Evolutionary conservation across 2,797 vertebrate species (phyloP), one percentile per base, ranked within the genome.

Genomic region (Anguilla pacifica): DNA sequence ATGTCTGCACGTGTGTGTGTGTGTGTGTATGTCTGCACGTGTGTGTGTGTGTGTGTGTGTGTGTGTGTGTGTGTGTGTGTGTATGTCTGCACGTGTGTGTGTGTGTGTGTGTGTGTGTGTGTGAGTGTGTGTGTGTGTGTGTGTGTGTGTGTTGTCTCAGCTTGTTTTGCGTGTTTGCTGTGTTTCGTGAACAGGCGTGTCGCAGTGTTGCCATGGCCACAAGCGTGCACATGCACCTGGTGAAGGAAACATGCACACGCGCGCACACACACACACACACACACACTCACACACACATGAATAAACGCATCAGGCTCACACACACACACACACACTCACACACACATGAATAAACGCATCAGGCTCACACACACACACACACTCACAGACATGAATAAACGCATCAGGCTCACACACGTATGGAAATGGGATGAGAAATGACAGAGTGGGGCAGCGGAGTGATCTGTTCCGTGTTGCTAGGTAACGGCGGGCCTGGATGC

Each of bases 401-500:
- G 15, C 39, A 46, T 79, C 22, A 79, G 74, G 15, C 17, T 35
- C 72, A 77, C 72, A 79, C 17, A 15, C 7, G 31, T 17, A 46
- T 46, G 74, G 39, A 79, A 6, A 46, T 46, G 74, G 15, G 74
- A 43, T 43, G 31, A 46, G 46, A 46, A 79, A 19, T 46, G 15
- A 79, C 39, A 79, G 72, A 31, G 15, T 77, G 39, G 15, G 19
- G 74, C 35, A 46, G 46, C 6, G 35, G 74, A 46, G 39, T 43
- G 43, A 43, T 79, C 74, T 79, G 4, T 13, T 46, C 39, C 6
- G 74, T 25, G 74, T 79, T 79, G 74, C 74, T 79, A 79, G 74
- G 74, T 43, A 79, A 79, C 74, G 39, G 74, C 6, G 39, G 74
- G 74, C 39, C 74, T 79, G 74, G 35, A 79, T 79, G 74, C 39